Evolutionary conservation across 2,888 invertebrate species (phyloP), one percentile per base, ranked within the genome.

Genomic region (Unio delphinus): DNA sequence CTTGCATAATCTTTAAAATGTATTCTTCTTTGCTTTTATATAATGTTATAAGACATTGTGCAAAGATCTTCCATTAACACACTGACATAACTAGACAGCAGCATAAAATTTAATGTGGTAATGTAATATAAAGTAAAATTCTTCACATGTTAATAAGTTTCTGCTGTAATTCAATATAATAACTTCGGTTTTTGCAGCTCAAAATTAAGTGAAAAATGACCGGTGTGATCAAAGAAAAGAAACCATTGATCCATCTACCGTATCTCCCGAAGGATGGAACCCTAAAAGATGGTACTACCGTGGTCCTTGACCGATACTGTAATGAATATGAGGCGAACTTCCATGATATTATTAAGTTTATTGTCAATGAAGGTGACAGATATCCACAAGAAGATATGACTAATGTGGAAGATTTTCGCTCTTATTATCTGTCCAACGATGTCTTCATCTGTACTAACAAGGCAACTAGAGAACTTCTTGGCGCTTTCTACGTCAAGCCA

Each of bases 401-500:
- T 8, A 60, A 45, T 59, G 61, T 78, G 1, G 79, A 79, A 45
- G 80, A 79, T 55, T 82, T 82, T 61, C 71, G 81, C 3, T 70
- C 72, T 1, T 82, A 81, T 69, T 82, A 78, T 56, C 64, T 80
- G 18, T 73, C 75, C 4, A 76, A 78, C 61, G 80, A 81, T 30
- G 78, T 76, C 1, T 82, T 80, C 63, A 80, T 82, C n/a, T 80
- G 80, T 54, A 64, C 61, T 11, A 70, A 75, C 45, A 64, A 61
- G 61, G 23, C 63, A 20, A 69, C 76, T n/a, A 68, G 67, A 11
- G 75, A 76, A 65, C 71, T 83, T 28, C 64, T 81, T 7, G 81
- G 80, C 15, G 76, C 76, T 1, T 82, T 81, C 57, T 80, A 82
- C 65, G 74, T 83, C 5, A 83, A 83, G 65, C 81, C 81, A 20